Conservation (phyloP, 2,113 vertebrate genomes). For the Gasterosteus nipponicus region DNA sequence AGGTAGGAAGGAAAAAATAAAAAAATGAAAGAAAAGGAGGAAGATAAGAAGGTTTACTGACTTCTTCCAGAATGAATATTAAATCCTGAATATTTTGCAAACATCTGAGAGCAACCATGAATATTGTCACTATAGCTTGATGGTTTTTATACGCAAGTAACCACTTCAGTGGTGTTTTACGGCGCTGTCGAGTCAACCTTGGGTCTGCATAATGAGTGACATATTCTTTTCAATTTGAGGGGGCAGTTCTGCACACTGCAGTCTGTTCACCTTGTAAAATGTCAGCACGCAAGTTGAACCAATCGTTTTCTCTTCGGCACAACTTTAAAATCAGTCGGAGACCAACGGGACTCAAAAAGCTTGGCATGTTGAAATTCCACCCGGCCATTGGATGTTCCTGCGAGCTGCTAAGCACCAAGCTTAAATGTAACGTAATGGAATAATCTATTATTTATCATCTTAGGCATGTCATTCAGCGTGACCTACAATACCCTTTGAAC, state of each 20-base stretch:
- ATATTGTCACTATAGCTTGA: not conserved
- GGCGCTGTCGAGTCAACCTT: too few relatives aligned
- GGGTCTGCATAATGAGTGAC: too few relatives aligned
- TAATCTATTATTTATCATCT: not conserved
- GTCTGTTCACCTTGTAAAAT: not conserved
- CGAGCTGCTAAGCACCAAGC: not conserved
- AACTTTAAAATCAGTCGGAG: not conserved
- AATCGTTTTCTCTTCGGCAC: not conserved
- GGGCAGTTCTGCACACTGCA: not conserved
- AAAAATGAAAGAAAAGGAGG: not conserved
- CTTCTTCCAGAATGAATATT: not conserved
- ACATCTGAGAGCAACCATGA: slow-evolving; percentile 4
- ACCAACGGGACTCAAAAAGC: not conserved
- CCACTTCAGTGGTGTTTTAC: not conserved
- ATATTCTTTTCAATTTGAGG: not conserved
- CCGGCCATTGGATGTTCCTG: not conserved
- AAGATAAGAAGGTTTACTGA: not conserved
- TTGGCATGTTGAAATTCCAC: not conserved
- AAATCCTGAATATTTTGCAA: not conserved
- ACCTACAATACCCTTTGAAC: not conserved
- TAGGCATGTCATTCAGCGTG: not conserved
- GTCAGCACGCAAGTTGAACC: not conserved
- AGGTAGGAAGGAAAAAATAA: not conserved
- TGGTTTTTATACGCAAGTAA: not conserved
- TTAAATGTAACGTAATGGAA: slow-evolving; percentile 2